These are phyloP conservation scores for Lycocerus yunnanus DNA, from an alignment of 2,888 invertebrate genomes.

Conservation along the genomic window DNA sequence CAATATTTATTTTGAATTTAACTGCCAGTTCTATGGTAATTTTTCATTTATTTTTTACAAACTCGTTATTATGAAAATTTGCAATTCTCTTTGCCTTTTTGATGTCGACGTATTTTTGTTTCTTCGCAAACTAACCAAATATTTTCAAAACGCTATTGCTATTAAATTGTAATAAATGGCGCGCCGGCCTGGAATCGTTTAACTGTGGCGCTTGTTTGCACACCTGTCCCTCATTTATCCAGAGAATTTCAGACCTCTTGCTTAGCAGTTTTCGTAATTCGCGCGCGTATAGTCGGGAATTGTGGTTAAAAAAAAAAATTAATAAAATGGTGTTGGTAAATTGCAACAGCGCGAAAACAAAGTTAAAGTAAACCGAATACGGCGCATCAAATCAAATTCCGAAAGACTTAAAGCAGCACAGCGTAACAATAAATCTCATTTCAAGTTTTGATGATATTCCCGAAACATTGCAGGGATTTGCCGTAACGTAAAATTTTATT, in stretches of 20 bases:
- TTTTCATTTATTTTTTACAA: neutral
- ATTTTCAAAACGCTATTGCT: neutral
- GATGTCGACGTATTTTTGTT: neutral
- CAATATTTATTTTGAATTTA: neutral
- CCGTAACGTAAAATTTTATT: neutral
- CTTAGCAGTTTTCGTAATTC: too few relatives aligned
- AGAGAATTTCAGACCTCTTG: neutral
- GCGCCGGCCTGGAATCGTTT: neutral
- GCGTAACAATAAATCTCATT: neutral
- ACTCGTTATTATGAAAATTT: neutral
- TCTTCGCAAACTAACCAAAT: neutral
- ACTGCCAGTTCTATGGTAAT: neutral
- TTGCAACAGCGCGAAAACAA: neutral
- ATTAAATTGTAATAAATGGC: neutral
- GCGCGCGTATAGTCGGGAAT: too few relatives aligned
- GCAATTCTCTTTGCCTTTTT: neutral
- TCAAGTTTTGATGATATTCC: neutral
- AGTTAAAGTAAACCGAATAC: neutral
- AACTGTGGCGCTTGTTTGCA: neutral
- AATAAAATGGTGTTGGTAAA: too few relatives aligned
- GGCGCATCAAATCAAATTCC: neutral
- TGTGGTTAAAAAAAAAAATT: too few relatives aligned
- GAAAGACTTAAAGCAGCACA: neutral
- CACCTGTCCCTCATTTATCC: neutral
- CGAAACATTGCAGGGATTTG: neutral